Base-by-base conservation (phyloP, 2,113 vertebrate genomes). In the Tympanuchus pallidicinctus region DNA sequence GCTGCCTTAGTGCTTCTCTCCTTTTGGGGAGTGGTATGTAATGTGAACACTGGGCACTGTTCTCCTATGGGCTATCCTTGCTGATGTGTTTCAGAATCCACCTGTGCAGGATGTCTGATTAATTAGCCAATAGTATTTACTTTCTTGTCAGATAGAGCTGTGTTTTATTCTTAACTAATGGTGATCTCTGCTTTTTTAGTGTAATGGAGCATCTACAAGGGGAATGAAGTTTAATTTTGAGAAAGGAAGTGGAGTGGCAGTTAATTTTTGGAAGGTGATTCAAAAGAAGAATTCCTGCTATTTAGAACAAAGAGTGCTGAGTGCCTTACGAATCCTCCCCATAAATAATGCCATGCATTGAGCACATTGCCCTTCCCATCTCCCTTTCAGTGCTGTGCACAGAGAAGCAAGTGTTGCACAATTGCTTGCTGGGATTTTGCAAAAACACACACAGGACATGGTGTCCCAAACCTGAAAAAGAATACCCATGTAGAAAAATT, bases 61-160 rank as follows among this genome's bases (percentile, higher is more conserved):
- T 74, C 88, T 74, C 64, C 56, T 3, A 2, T 22, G 11, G 43
- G 18, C 54, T 88, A 17, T 77, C 30, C 67, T 91, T 74, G 67
- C 65, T 47, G 22, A 48, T 34, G 13, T 22, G 90, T 69, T 86
- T 57, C 42, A 80, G 90, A 75, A 93, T 78, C 81, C 64, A 92
- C 16, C 8, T 60, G 10, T 32, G 24, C 43, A 75, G 27, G 57
- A 21, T 78, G 59, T 85, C 71, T 69, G 91, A 94, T 74, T 89
- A 88, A 92, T 93, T 94, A 94, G 56, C 56, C 59, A 52, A 15
- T n/a, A n/a, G 36, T 86, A 80, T 93, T 83, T 82, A 91, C 40
- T 81, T 97, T 65, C 67, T 70, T 15, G 16, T 78, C 94, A 95
- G 95, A 95, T 94, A 34, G 88, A 83, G 69, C 89, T 95, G 77